Conservation (phyloP, 2,888 invertebrate genomes). For the Xiphydria camelus region DNA sequence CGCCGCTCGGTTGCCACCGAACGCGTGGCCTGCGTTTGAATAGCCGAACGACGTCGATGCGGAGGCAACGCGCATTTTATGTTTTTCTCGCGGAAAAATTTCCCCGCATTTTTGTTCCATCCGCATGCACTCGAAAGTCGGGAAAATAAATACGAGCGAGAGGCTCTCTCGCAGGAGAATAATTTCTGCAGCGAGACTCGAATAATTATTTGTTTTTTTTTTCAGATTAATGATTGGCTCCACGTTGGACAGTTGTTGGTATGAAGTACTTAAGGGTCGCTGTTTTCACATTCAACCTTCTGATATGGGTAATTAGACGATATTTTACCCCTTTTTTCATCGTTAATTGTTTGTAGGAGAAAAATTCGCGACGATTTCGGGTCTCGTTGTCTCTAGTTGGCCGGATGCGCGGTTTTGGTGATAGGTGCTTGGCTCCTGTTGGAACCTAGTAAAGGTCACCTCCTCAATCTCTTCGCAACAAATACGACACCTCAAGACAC, state of each 20-base stretch:
- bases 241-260: conserved; percentile 33
- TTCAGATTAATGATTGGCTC: conserved; percentile 40
- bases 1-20: too few species aligned
- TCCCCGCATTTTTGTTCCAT: too few species aligned
- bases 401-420: conserved; percentile 61
- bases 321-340: conserved; percentile 1
- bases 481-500: conserved; percentile 56
- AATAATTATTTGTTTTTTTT: too few species aligned
- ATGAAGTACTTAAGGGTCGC: conserved; percentile 52
- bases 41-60: too few species aligned
- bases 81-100: too few species aligned
- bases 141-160: too few species aligned
- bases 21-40: too few species aligned
- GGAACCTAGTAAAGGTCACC: conserved; percentile 60
- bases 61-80: too few species aligned
- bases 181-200: too few species aligned
- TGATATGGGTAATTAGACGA: conserved; percentile 49
- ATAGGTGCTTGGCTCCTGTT: conserved; percentile 62
- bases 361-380: not conserved
- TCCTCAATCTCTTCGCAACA: conserved; percentile 59
- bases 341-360: not conserved
- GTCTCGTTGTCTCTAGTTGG: conserved; percentile 53
- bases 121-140: too few species aligned
- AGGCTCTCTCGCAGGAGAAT: too few species aligned
- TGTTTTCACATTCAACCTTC: conserved; percentile 48